Evolutionary conservation across 2,888 invertebrate genomes (phyloP), one percentile per base, ranked within the genome.

Genomic region (Dicyrtomina minuta): DNA sequence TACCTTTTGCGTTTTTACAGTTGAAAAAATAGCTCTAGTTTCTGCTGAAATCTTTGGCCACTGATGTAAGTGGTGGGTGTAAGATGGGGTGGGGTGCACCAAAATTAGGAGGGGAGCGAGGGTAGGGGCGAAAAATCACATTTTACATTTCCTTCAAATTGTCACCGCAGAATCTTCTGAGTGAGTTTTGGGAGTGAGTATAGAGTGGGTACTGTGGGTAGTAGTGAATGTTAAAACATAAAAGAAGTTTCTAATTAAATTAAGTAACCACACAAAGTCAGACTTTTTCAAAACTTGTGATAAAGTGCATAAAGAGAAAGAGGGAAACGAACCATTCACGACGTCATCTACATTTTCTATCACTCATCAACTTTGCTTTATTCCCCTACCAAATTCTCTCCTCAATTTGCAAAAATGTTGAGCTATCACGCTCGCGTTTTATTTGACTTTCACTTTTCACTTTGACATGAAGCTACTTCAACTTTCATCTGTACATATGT

Each of bases 221-320:
- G n/a, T n/a, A n/a, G n/a, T n/a, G n/a, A n/a, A n/a, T n/a, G n/a
- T n/a, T n/a, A n/a, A n/a, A n/a, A 60, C 20, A 43, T 22, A 43
- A 46, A 33, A 33, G 62, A 62, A 62, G 62, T 62, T 62, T 49
- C 49, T 62, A 62, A 62, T 62, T 62, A 51, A 62, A 62, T 62
- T 62, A 62, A 62, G 62, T 51, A 51, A 62, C 62, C 62, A 22
- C n/a, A n/a, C 62, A 62, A 49, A 62, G 62, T 17, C 46, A 12
- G 12, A 60, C n/a, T 8, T 41, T 15, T 10, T 12, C 3, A n/a
- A n/a, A n/a, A n/a, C n/a, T n/a, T n/a, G n/a, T n/a, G n/a, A n/a
- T n/a, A n/a, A n/a, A n/a, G n/a, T n/a, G n/a, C n/a, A n/a, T n/a
- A n/a, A n/a, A n/a, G n/a, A n/a, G n/a, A n/a, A n/a, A n/a, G n/a